These are phyloP conservation scores for Xylota segnis DNA, from an alignment of 2,888 invertebrate species.

Conservation along the genomic window DNA sequence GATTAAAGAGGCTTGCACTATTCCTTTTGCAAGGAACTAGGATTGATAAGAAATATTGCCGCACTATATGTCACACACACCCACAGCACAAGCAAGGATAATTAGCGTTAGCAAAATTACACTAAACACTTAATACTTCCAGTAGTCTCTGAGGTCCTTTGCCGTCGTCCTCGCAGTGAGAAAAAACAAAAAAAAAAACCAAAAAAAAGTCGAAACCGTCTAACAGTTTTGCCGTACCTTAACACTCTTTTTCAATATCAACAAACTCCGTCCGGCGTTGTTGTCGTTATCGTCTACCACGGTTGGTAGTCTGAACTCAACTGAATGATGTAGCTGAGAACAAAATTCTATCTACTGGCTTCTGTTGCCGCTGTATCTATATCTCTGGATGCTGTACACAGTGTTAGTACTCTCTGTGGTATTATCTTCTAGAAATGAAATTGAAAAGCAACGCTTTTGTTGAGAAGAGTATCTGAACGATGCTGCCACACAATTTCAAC, in stretches of 20 bases:
- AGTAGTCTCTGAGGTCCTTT: slow-evolving; percentile 43
- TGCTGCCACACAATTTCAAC: slow-evolving; percentile 28
- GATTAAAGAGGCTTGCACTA: slow-evolving; percentile 1
- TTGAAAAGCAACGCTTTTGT: slow-evolving; percentile 50
- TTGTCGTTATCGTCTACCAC: slow-evolving; percentile 77
- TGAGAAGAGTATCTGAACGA: slow-evolving; percentile 49
- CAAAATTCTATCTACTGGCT: slow-evolving; percentile 65
- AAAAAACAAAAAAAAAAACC: slow-evolving; percentile 2
- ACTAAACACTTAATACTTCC: slow-evolving; percentile 37
- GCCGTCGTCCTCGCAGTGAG: not conserved
- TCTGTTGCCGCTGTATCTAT: slow-evolving; percentile 40
- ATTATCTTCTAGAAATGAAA: slow-evolving; percentile 67
- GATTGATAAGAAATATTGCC: slow-evolving; percentile 36
- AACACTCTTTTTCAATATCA: slow-evolving; percentile 10
- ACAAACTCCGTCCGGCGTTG: slow-evolving; percentile 31
- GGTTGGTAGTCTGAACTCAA: slow-evolving; percentile 80
- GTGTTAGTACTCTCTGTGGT: slow-evolving; percentile 28
- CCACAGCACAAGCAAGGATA: slow-evolving; percentile 22
- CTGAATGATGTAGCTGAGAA: slow-evolving; percentile 78
- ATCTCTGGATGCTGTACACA: slow-evolving; percentile 24
- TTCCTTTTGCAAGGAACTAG: not conserved
- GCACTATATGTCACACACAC: slow-evolving; percentile 22
- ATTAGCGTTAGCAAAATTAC: slow-evolving; percentile 43
- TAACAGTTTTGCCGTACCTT: slow-evolving; percentile 13
- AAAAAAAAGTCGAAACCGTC: slow-evolving; percentile 35